These are phyloP conservation scores for Pogoniulus pusillus DNA, from an alignment of 2,797 vertebrate genomes.

Conservation along the genomic window DNA sequence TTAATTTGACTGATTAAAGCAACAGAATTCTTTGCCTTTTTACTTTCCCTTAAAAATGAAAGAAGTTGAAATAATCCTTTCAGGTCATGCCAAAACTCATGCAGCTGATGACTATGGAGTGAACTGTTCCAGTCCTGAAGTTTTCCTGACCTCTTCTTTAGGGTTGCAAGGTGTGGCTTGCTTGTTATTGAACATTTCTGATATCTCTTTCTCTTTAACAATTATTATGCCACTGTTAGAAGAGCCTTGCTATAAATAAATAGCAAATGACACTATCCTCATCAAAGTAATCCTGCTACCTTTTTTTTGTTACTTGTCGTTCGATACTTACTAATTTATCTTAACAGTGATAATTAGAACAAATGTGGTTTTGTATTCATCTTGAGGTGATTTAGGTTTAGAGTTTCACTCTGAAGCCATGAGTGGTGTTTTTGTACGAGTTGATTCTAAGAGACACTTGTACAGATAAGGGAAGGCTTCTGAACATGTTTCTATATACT, in stretches of 20 bases:
- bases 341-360: background rate
- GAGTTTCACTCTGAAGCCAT: background rate
- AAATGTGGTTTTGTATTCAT: background rate
- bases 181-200: background rate
- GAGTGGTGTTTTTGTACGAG: slow-evolving; percentile 1
- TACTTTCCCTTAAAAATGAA: background rate
- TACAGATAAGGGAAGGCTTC: slow-evolving; percentile 2
- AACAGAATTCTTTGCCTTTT: background rate
- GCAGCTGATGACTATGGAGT: background rate
- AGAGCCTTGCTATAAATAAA: background rate
- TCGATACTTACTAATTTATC: background rate
- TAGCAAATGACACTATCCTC: background rate
- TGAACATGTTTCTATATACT: background rate
- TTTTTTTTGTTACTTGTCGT: background rate
- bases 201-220: background rate
- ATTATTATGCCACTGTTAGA: background rate
- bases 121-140: background rate
- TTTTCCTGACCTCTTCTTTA: background rate
- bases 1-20: background rate
- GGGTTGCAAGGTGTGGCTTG: background rate
- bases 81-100: background rate
- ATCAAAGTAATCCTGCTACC: background rate
- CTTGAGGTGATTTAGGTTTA: slow-evolving; percentile 13
- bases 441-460: slow-evolving; percentile 2
- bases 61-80: background rate